Evolutionary conservation across 2,888 invertebrate species (phyloP), one percentile per base, ranked within the genome.

Genomic region (Drosophila phalerata): DNA sequence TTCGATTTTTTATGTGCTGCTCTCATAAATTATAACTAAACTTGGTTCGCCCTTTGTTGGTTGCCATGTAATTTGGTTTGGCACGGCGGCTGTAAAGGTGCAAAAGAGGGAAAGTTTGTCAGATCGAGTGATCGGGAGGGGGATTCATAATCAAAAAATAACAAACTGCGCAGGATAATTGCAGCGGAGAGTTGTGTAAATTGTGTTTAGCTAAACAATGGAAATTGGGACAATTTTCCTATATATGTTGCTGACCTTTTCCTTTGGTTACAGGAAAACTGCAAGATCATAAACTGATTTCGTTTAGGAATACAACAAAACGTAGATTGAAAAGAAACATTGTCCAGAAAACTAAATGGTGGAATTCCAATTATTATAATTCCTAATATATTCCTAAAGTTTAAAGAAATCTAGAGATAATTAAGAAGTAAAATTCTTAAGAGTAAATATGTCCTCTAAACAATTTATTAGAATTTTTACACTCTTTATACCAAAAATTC

Each of bases 81-180:
- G 64, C 88, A 81, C 70, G 60, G 85, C 58, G 82, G 63, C 73
- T 62, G 69, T 34, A 49, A 62, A 73, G 67, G 76, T 75, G 78
- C 37, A 19, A 52, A 37, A 32, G 28, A 34, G 30, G 51, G 40
- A 43, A 15, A 53, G 4, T 32, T 19, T 13, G 34, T 13, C 1
- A 15, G 22, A 13, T 30, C 10, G 28, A 25, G 8, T 15, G 47
- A 8, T 15, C 42, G 30, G 43, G 43, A 52, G 30, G 52, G 45
- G 30, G 30, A 22, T 67, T 28, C 64, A 30, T 84, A 88, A 84
- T 89, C 79, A 78, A 62, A 88, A 76, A 85, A 85, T 83, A 88
- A 85, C 86, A 88, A 88, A 85, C 89, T 85, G 74, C 76, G 86
- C 84, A 83, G 81, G 69, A 88, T 85, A 85, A 85, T 85, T 85